Evolutionary conservation across 1,140 invertebrate genomes (phyloP), one percentile per base, ranked within the genome.

Genomic region (Diorhabda elongata): DNA sequence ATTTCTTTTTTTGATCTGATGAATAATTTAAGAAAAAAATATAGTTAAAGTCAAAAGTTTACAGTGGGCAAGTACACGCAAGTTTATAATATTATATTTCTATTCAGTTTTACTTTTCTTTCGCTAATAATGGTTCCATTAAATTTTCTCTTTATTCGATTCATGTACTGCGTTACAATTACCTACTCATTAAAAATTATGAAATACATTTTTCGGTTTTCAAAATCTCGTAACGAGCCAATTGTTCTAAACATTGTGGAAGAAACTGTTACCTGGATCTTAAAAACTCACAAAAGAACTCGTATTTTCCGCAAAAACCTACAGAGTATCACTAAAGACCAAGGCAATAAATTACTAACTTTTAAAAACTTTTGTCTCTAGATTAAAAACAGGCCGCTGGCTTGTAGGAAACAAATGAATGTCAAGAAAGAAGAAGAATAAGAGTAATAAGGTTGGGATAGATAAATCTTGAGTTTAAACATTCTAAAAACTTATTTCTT

Each of bases 351-450:
- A 78, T 78, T 75, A 71, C 69, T 66, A 73, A 77, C 64, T 78
- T 77, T 75, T 75, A 71, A 75, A 78, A 77, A 78, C 72, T 78
- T 73, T 75, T 74, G 71, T 74, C 71, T 65, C 73, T 68, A 78
- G 77, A 78, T 78, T 78, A 78, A 78, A 78, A 78, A 78, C 77
- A 76, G 77, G 76, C 77, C 77, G 76, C 75, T 76, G 73, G 75
- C 75, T 76, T 76, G 75, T 76, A 78, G 76, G 69, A 78, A 78
- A 78, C 77, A 78, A 78, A 78, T 78, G 77, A 75, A 78, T 73
- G 77, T 78, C 75, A 77, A 69, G 71, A 71, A 75, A 73, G 74
- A 72, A 77, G 72, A 75, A 76, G 76, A 77, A 77, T 75, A 78
- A 77, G 76, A 78, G 74, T 77, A 78, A 78, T 76, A 77, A 75